A percentile compares a stretch with the other conserved stretches of the same genome.
Conservation (phyloP, 2,113 vertebrate species). For the Urocolius indicus region DNA sequence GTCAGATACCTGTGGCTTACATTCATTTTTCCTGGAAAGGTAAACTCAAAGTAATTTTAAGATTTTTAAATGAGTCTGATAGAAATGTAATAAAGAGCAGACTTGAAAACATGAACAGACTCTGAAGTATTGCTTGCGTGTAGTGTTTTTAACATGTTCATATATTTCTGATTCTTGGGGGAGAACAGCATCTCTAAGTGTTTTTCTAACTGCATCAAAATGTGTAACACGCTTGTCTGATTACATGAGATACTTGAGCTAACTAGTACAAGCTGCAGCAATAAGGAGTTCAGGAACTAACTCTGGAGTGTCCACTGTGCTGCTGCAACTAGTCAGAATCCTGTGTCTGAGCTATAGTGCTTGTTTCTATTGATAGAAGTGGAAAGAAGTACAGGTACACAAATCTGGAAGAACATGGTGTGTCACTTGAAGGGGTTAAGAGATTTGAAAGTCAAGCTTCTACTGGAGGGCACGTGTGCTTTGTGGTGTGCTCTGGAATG, state of each 20-base stretch:
- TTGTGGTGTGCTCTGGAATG: neutral
- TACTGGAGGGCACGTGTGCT: neutral
- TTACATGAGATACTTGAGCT: neutral
- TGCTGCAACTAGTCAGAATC: neutral
- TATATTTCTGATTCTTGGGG: neutral
- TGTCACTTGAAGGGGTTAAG: neutral
- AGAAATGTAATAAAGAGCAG: neutral
- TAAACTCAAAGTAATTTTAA: neutral
- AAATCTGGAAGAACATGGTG: neutral
- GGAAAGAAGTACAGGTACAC: accelerated
- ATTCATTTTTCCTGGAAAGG: neutral
- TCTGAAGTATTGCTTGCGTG: neutral
- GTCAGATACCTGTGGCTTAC: neutral
- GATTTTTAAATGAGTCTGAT: neutral
- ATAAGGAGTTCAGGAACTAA: neutral
- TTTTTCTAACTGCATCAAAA: neutral
- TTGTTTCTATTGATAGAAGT: neutral
- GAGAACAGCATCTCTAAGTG: neutral
- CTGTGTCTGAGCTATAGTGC: neutral
- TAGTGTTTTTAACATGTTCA: neutral
- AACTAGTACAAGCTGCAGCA: neutral
- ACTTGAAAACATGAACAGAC: neutral
- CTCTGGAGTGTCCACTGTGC: neutral
- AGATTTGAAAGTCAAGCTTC: neutral
- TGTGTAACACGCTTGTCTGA: neutral